Evolutionary conservation across 1,140 invertebrate genomes (phyloP).

Genomic region (Drosophila melanogaster): DNA sequence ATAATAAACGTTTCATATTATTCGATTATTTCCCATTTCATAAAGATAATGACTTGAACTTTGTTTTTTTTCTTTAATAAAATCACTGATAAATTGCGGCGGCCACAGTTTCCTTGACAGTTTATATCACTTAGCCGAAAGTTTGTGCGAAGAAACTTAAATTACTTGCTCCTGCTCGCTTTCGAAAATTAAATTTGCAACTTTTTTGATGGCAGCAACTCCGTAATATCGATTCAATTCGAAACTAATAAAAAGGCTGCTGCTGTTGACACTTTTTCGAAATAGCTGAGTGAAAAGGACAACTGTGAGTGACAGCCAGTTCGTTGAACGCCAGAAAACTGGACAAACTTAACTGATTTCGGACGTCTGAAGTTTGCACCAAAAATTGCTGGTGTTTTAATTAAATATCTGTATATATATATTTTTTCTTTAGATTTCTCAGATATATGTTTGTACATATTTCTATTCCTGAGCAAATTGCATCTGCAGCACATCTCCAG

Average conservation of each 20-base stretch:
- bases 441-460: too few relatives aligned
- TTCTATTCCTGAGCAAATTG: too few relatives aligned
- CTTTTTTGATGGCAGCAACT: slow-evolving; percentile 7
- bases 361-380: too few relatives aligned
- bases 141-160: slow-evolving; percentile 28
- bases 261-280: background rate
- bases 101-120: slow-evolving; percentile 18
- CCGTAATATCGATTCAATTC: slow-evolving; percentile 22
- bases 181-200: slow-evolving; percentile 21
- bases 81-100: background rate
- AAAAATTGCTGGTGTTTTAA: too few relatives aligned
- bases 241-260: slow-evolving; percentile 16
- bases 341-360: background rate
- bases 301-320: background rate
- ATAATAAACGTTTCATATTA: too few relatives aligned
- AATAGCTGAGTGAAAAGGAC: background rate
- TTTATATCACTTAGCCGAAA: slow-evolving; percentile 27
- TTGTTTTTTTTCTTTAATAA: slow-evolving; percentile 11
- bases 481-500: too few relatives aligned
- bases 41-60: too few relatives aligned
- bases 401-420: too few relatives aligned
- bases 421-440: too few relatives aligned
- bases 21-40: too few relatives aligned
- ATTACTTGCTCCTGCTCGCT: slow-evolving; percentile 1
- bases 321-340: background rate